Evolutionary conservation across 2,888 invertebrate species (phyloP).

Genomic region (Digitonthophagus gazella): DNA sequence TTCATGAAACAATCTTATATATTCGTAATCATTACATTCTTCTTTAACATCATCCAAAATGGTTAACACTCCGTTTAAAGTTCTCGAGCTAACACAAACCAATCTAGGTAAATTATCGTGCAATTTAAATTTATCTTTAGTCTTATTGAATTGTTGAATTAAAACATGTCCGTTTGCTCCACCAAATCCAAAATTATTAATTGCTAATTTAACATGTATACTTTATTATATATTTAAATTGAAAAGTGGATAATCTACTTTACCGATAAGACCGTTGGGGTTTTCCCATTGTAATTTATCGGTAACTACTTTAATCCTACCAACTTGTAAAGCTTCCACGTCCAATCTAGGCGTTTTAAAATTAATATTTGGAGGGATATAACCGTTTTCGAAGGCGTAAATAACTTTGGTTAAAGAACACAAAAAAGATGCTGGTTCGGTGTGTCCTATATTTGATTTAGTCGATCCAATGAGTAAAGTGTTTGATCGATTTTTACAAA

Average conservation of each 20-base stretch:
- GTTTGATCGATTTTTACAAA: slow-evolving; percentile 71
- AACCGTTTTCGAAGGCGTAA: slow-evolving; percentile 71
- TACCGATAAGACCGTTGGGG: slow-evolving; percentile 70
- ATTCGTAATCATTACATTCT: slow-evolving; percentile 42
- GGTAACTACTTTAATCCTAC: slow-evolving; percentile 69
- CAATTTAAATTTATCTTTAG: slow-evolving; percentile 64
- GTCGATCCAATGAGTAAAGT: slow-evolving; percentile 85
- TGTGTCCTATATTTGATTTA: slow-evolving; percentile 93
- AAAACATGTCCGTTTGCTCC: slow-evolving; percentile 78
- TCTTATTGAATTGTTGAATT: slow-evolving; percentile 59
- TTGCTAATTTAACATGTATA: not conserved
- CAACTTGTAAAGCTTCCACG: slow-evolving; percentile 62
- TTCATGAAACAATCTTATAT: slow-evolving; percentile 41
- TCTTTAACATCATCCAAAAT: slow-evolving; percentile 63
- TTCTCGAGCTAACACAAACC: slow-evolving; percentile 72
- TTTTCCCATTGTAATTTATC: slow-evolving; percentile 63
- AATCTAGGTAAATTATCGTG: slow-evolving; percentile 67
- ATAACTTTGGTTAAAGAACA: slow-evolving; percentile 76
- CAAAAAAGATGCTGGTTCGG: slow-evolving; percentile 82
- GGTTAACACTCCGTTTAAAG: slow-evolving; percentile 67
- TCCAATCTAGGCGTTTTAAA: slow-evolving; percentile 55
- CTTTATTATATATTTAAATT: not conserved
- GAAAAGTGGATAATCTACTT: slow-evolving; percentile 34
- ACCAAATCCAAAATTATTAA: slow-evolving; percentile 92
- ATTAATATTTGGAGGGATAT: slow-evolving; percentile 84